Conservation (phyloP, 2,888 invertebrate genomes). For the Cephonodes hylas region DNA sequence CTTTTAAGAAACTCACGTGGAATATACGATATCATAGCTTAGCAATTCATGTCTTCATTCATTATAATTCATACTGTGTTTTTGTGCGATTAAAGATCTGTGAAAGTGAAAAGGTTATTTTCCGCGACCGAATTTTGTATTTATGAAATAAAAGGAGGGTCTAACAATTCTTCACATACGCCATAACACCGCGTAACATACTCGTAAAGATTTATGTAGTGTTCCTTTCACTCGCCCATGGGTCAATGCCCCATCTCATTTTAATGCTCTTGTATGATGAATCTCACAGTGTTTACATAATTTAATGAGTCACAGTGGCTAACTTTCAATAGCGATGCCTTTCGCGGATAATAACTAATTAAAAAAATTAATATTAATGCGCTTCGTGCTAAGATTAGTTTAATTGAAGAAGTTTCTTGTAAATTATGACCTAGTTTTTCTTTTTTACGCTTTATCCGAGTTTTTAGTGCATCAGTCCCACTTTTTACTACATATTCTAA, state of each 20-base stretch:
- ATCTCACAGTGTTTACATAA: background rate
- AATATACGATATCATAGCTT: background rate
- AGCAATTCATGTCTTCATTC: background rate
- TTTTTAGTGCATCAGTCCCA: too few species aligned
- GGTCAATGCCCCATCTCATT: background rate
- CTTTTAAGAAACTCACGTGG: too few species aligned
- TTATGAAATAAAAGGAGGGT: background rate
- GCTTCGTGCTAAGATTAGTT: background rate
- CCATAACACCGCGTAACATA: background rate
- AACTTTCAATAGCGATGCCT: background rate
- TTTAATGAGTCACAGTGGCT: conserved; percentile 4
- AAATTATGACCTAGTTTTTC: background rate
- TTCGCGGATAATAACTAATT: background rate
- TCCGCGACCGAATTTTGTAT: background rate
- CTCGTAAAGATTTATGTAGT: background rate
- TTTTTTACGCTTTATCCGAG: too few species aligned
- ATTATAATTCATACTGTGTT: background rate
- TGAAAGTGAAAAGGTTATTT: background rate
- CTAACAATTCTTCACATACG: background rate
- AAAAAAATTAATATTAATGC: background rate
- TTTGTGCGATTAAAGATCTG: background rate
- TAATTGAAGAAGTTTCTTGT: background rate
- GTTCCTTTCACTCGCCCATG: background rate
- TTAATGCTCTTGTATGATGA: conserved; percentile 3
- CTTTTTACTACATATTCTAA: too few species aligned